phyloP scores from a whole-genome alignment of 2,113 vertebrate species.

The Oplegnathus fasciatus region DNA sequence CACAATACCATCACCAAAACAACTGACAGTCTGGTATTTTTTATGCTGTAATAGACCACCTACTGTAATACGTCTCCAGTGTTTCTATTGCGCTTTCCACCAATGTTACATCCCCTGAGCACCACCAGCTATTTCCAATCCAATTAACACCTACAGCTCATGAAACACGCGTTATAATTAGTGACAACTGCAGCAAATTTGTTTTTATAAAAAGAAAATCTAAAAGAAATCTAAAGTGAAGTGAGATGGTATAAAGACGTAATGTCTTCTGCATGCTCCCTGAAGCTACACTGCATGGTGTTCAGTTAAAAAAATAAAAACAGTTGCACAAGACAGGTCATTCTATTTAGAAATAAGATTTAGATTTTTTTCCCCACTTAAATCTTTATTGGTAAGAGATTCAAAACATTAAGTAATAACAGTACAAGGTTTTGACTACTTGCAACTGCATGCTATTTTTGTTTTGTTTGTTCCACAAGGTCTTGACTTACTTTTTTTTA shows the following conservation, averaged over 20 bases:
- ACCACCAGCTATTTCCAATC: neutral
- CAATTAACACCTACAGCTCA: neutral
- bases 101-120: neutral
- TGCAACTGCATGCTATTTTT: neutral
- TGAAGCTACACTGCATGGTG: neutral
- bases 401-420: neutral
- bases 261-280: neutral
- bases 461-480: neutral
- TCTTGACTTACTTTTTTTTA: constrained; percentile 30
- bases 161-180: neutral
- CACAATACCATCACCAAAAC: neutral
- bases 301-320: neutral
- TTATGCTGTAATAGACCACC: neutral
- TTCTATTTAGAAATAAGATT: neutral
- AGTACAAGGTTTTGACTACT: neutral
- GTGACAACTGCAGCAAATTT: neutral
- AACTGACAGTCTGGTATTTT: neutral
- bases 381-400: neutral
- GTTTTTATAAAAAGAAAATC: neutral
- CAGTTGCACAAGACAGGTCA: neutral
- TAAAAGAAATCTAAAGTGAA: neutral
- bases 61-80: neutral
- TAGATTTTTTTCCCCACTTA: neutral
- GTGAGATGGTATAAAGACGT: constrained; percentile 14
- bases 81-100: neutral